Evolutionary conservation across 2,888 invertebrate genomes (phyloP).

Genomic region (Agonum fuliginosum): DNA sequence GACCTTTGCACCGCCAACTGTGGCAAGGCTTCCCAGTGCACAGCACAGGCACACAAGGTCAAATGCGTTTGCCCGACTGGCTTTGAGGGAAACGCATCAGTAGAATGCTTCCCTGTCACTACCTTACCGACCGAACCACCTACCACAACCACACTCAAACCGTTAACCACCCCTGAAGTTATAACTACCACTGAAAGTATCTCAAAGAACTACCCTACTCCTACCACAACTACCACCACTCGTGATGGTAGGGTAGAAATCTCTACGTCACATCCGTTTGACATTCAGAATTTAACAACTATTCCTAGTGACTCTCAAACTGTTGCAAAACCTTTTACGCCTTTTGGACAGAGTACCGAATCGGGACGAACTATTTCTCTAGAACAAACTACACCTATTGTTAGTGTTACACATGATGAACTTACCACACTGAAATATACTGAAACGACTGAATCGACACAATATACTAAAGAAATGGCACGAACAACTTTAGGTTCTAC

Average conservation of each 20-base stretch:
- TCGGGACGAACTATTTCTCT: not conserved
- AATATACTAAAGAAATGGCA: not conserved
- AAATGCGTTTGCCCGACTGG: constrained; percentile 73
- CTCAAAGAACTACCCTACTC: constrained; percentile 46
- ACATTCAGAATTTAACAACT: constrained; percentile 36
- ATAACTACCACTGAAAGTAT: constrained; percentile 53
- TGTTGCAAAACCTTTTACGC: constrained; percentile 28
- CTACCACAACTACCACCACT: constrained; percentile 52
- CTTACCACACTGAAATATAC: not conserved
- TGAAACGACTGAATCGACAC: not conserved
- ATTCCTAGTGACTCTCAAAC: constrained; percentile 50
- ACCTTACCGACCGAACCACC: constrained; percentile 29
- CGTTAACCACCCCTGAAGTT: constrained; percentile 24
- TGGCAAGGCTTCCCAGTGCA: constrained; percentile 74
- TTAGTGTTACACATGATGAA: constrained; percentile 1
- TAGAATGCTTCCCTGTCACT: constrained; percentile 70
- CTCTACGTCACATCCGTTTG: constrained; percentile 38
- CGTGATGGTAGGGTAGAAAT: constrained; percentile 50
- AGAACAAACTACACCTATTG: not conserved
- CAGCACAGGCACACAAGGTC: constrained; percentile 73
- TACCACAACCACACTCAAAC: constrained; percentile 30
- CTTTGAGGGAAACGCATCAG: constrained; percentile 74
- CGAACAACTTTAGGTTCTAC: not conserved
- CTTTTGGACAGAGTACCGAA: not conserved
- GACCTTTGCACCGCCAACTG: constrained; percentile 74